These are phyloP conservation scores for Drosophila helvetica DNA, from an alignment of 2,888 invertebrate species.

Conservation along the genomic window DNA sequence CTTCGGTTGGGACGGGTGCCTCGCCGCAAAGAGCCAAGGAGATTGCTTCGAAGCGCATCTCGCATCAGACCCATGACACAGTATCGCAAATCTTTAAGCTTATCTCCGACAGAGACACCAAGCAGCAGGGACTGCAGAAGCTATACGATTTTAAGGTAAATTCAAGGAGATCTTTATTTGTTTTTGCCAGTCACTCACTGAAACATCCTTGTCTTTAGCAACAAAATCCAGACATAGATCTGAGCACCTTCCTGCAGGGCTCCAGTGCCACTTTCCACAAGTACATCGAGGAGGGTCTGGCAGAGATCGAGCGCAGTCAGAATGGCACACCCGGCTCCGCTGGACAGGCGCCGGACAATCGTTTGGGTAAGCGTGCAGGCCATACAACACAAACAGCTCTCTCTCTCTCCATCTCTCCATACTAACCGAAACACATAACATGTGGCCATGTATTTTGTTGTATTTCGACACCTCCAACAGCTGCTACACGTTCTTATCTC, in stretches of 20 bases:
- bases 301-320: constrained; percentile 82
- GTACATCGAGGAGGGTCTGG: constrained; percentile 83
- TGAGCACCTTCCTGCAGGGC: constrained; percentile 83
- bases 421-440: constrained; percentile 50
- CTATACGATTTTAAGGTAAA: constrained; percentile 83
- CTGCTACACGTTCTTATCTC: constrained; percentile 77
- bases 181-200: neutral
- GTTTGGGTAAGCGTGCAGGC: constrained; percentile 60
- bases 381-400: constrained; percentile 3
- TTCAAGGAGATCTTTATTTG: neutral
- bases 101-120: constrained; percentile 94
- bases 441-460: constrained; percentile 10
- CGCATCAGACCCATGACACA: constrained; percentile 92
- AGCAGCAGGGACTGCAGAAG: constrained; percentile 89
- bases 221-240: constrained; percentile 83
- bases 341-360: constrained; percentile 61
- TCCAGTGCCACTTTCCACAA: constrained; percentile 83
- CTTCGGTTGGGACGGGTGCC: constrained; percentile 81
- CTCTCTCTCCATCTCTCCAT: constrained; percentile 3
- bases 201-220: constrained; percentile 57
- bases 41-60: constrained; percentile 86
- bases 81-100: constrained; percentile 95
- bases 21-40: constrained; percentile 83
- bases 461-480: constrained; percentile 54
- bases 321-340: constrained; percentile 42